These are phyloP conservation scores for Paraplagusia blochii DNA, from an alignment of 2,113 vertebrate genomes.

Conservation along the genomic window DNA sequence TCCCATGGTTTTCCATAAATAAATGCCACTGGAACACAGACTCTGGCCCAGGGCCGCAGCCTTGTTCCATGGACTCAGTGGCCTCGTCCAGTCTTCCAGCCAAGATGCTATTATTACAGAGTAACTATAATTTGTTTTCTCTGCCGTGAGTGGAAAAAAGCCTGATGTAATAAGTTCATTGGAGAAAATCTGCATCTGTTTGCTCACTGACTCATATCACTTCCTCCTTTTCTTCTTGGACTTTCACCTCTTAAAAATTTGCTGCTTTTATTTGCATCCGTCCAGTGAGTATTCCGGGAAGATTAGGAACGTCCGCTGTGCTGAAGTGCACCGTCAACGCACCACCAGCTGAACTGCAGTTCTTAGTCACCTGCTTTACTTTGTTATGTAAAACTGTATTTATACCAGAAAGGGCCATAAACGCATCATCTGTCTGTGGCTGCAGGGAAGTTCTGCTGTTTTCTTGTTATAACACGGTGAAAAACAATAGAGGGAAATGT, in stretches of 20 bases:
- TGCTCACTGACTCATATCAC: background rate
- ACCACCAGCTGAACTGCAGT: background rate
- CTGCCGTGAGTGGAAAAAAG: background rate
- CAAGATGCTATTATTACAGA: background rate
- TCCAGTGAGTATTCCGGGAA: background rate
- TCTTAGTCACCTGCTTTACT: background rate
- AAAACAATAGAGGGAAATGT: no score
- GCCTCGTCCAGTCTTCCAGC: background rate
- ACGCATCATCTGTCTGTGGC: background rate
- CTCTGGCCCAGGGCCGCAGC: background rate
- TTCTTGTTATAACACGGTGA: no score
- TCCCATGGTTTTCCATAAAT: background rate
- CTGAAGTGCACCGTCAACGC: background rate
- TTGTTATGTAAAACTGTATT: background rate
- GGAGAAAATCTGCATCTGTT: no score
- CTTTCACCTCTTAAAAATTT: background rate
- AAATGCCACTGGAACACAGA: background rate
- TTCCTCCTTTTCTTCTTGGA: conserved; percentile 1
- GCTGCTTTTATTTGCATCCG: background rate
- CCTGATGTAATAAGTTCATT: no score
- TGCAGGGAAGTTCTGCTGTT: background rate
- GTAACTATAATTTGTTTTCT: background rate
- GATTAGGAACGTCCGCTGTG: background rate
- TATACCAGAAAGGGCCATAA: background rate
- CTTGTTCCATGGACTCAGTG: background rate